Evolutionary conservation across 1,140 invertebrate species (phyloP).

Genomic region (Anagrus nilaparvatae): DNA sequence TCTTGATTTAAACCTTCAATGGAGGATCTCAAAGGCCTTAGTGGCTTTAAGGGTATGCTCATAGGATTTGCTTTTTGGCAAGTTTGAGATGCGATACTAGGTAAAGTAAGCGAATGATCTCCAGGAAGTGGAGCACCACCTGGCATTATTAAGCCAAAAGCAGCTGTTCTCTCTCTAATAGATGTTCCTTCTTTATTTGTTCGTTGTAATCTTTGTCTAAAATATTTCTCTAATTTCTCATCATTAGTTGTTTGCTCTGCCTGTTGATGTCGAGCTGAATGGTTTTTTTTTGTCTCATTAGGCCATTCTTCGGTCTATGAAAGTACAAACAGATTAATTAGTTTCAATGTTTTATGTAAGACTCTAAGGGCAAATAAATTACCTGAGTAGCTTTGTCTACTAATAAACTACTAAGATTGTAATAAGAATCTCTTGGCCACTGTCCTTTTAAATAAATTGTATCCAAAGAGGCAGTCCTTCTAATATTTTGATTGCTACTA

Average conservation of each 20-base stretch:
- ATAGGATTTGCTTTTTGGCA: constrained; percentile 48
- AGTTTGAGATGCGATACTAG: constrained; percentile 40
- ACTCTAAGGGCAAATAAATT: constrained; percentile 12
- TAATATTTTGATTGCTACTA: constrained; percentile 50
- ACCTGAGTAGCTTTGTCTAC: constrained; percentile 72
- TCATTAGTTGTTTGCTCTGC: constrained; percentile 38
- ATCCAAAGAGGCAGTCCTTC: constrained; percentile 65
- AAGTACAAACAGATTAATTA: constrained; percentile 1
- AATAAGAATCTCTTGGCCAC: constrained; percentile 61
- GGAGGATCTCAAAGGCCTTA: constrained; percentile 62
- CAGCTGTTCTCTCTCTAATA: constrained; percentile 41
- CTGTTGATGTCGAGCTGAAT: constrained; percentile 34
- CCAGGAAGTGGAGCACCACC: constrained; percentile 38
- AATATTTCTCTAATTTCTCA: constrained; percentile 46
- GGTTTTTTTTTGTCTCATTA: constrained; percentile 43
- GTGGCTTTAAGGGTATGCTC: constrained; percentile 47
- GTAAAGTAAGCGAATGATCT: constrained; percentile 38
- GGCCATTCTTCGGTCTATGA: constrained; percentile 62
- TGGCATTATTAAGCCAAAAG: constrained; percentile 41
- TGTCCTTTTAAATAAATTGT: constrained; percentile 67
- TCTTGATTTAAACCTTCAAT: constrained; percentile 79
- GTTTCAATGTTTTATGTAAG: not conserved
- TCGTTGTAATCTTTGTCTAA: constrained; percentile 41
- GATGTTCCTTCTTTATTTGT: constrained; percentile 41
- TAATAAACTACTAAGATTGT: constrained; percentile 52